These are phyloP conservation scores for Turdus rufiventris DNA, from an alignment of 2,113 vertebrate genomes.

Conservation along the genomic window DNA sequence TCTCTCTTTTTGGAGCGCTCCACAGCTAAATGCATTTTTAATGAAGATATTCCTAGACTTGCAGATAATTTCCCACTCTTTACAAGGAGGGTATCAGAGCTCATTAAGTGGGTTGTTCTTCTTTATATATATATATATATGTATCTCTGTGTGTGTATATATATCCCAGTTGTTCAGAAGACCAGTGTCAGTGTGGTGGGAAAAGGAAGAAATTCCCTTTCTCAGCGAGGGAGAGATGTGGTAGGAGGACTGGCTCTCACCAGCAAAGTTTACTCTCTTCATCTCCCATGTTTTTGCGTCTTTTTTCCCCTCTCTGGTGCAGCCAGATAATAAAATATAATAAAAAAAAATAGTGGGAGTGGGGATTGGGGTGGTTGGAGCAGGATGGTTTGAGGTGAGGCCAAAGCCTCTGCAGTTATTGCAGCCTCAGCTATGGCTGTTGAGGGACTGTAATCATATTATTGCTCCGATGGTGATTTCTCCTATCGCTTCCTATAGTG, in stretches of 20 bases:
- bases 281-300: accelerated
- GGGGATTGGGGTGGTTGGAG: neutral
- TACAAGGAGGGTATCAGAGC: slow-evolving; percentile 71
- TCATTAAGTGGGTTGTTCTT: slow-evolving; percentile 64
- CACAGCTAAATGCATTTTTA: slow-evolving; percentile 82
- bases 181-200: neutral
- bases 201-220: neutral
- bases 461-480: neutral
- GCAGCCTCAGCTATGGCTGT: neutral
- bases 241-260: accelerated
- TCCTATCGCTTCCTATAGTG: neutral
- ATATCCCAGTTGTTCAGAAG: neutral
- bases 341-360: neutral
- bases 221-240: neutral
- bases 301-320: neutral
- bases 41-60: slow-evolving; percentile 79
- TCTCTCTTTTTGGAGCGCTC: slow-evolving; percentile 73
- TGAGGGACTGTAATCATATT: slow-evolving; percentile 15
- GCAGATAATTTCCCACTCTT: slow-evolving; percentile 76
- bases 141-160: accelerated
- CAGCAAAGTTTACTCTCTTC: neutral
- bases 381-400: neutral
- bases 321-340: neutral
- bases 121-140: neutral
- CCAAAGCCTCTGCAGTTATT: neutral